These are phyloP conservation scores for Orius insidiosus DNA, from an alignment of 1,140 invertebrate genomes.

Conservation along the genomic window DNA sequence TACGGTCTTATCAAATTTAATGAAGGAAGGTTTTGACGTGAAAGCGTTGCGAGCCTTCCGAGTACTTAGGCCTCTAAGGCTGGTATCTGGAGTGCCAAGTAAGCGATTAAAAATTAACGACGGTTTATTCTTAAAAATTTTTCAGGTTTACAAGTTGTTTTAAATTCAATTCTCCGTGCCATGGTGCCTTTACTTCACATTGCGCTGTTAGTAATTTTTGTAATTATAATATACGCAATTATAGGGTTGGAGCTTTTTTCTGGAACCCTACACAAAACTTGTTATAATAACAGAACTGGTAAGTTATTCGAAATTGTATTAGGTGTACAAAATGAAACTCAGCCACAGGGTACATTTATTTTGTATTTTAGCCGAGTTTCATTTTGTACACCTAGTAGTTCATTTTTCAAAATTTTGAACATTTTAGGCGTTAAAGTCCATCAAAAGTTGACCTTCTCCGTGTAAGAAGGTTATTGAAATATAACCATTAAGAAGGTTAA, in stretches of 20 bases:
- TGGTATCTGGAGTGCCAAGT: constrained; percentile 98
- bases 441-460: too few species aligned
- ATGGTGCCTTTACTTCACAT: constrained; percentile 99
- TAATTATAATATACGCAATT: constrained; percentile 99
- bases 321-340: too few species aligned
- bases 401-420: too few species aligned
- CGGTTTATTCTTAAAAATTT: constrained; percentile 14
- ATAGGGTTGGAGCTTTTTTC: constrained; percentile 97
- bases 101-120: constrained; percentile 32
- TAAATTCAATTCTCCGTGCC: constrained; percentile 97
- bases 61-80: constrained; percentile 85
- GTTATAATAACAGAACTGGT: constrained; percentile 67
- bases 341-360: too few species aligned
- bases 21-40: constrained; percentile 94
- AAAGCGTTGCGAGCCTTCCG: constrained; percentile 96
- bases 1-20: constrained; percentile 71
- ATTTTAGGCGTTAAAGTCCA: too few species aligned
- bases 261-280: constrained; percentile 89
- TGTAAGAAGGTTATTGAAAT: too few species aligned
- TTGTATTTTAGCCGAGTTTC: too few species aligned
- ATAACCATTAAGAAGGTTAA: too few species aligned
- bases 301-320: constrained; percentile 18
- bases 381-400: too few species aligned
- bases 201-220: constrained; percentile 94
- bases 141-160: constrained; percentile 94